A percentile compares a stretch with the other conserved stretches of the same genome.
Evolutionary conservation across 2,888 invertebrate genomes (phyloP).

Genomic region (Unio delphinus): DNA sequence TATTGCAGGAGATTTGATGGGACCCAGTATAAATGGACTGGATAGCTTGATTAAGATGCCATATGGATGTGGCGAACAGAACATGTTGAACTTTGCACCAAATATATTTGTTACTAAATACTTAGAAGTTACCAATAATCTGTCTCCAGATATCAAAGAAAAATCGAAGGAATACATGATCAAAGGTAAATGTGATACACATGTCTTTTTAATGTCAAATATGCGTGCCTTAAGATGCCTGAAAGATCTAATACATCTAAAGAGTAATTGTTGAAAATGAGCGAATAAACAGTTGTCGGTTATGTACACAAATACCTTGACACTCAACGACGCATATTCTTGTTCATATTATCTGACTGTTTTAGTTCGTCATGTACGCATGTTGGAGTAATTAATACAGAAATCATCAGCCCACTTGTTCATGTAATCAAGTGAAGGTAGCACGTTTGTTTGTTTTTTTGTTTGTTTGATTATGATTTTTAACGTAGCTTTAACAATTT

Average conservation of each 20-base stretch:
- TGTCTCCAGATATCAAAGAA: constrained; percentile 75
- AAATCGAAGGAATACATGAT: constrained; percentile 42
- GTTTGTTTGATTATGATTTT: too few relatives aligned
- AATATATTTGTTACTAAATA: constrained; percentile 90
- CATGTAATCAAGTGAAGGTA: too few relatives aligned
- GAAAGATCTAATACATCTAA: background rate
- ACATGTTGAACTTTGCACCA: constrained; percentile 91
- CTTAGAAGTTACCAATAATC: constrained; percentile 81
- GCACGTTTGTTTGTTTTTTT: too few relatives aligned
- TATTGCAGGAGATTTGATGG: constrained; percentile 80
- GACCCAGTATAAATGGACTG: constrained; percentile 83
- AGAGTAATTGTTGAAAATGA: too few relatives aligned
- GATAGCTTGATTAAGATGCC: constrained; percentile 84
- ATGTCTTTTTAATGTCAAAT: background rate
- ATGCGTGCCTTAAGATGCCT: background rate
- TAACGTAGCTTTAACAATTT: too few relatives aligned
- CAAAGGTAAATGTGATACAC: constrained; percentile 26
- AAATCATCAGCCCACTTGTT: too few relatives aligned
- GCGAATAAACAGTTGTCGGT: too few relatives aligned
- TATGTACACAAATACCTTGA: too few relatives aligned
- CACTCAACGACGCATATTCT: too few relatives aligned
- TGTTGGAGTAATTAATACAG: too few relatives aligned
- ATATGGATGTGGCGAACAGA: constrained; percentile 93
- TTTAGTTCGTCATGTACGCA: too few relatives aligned
- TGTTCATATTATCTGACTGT: too few relatives aligned